These are phyloP conservation scores for Hemichromis elongatus DNA, from an alignment of 2,113 vertebrate species.

Conservation along the genomic window DNA sequence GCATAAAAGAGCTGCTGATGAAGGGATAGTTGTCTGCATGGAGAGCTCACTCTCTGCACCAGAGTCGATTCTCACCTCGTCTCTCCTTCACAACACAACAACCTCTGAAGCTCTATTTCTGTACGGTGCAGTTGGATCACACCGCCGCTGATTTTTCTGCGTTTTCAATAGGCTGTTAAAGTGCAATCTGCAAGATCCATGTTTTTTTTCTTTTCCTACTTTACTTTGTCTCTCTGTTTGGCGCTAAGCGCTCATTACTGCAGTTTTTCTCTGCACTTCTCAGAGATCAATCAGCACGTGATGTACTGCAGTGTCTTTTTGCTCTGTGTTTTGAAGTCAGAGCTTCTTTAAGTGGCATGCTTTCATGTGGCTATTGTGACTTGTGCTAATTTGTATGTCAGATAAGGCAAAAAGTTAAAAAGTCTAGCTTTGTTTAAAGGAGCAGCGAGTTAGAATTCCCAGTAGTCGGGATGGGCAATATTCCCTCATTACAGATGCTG, in stretches of 20 bases:
- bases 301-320: neutral
- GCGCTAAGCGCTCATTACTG: conserved; percentile 43
- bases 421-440: neutral
- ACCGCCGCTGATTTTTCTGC: conserved; percentile 1
- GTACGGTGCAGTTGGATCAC: neutral
- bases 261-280: conserved; percentile 6
- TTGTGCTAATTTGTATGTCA: neutral
- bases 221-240: conserved; percentile 25
- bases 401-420: neutral
- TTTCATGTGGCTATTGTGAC: neutral
- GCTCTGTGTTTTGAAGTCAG: conserved; percentile 3
- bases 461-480: neutral
- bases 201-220: neutral
- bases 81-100: conserved; percentile 45
- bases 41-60: conserved; percentile 41
- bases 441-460: neutral
- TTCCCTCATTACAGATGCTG: neutral
- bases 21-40: conserved; percentile 48
- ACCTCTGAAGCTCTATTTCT: conserved; percentile 49
- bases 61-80: conserved; percentile 34
- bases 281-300: conserved; percentile 3
- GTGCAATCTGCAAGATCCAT: conserved; percentile 14
- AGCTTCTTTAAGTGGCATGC: conserved; percentile 2
- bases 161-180: conserved; percentile 29
- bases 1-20: conserved; percentile 33